phyloP scores from a whole-genome alignment of 2,113 vertebrate genomes.

The Marcusenius ussheri region DNA sequence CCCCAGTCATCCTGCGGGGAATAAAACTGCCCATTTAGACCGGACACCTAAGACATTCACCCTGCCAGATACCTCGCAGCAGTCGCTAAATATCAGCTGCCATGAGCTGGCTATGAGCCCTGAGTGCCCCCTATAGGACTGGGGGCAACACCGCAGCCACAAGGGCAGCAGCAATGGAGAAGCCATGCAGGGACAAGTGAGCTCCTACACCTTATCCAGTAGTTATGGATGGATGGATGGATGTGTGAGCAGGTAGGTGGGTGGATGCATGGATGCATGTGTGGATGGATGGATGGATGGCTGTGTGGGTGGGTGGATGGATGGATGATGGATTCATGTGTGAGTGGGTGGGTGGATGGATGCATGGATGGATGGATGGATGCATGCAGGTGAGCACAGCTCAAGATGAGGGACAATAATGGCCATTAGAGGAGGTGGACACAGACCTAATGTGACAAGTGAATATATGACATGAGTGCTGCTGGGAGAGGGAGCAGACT shows the following conservation, averaged over 20 bases:
- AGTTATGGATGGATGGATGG: neutral
- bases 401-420: neutral
- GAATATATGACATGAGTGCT: neutral
- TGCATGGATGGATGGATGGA: neutral
- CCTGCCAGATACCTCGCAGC: neutral
- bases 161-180: neutral
- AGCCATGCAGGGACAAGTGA: neutral
- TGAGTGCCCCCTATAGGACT: neutral
- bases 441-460: neutral
- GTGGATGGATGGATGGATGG: neutral
- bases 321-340: neutral
- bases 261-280: neutral
- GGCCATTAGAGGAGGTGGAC: neutral
- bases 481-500: neutral
- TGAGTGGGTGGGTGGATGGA: no score
- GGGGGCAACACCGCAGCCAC: neutral
- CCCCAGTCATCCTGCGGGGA: neutral
- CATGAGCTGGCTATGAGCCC: neutral
- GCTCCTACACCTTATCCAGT: neutral
- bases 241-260: neutral
- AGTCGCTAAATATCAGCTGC: neutral
- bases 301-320: neutral
- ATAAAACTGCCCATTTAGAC: slow-evolving; percentile 11
- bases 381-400: neutral
- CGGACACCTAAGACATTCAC: neutral